Evolutionary conservation across 1,140 invertebrate genomes (phyloP).

Genomic region (Panagrolaimus sp.): DNA sequence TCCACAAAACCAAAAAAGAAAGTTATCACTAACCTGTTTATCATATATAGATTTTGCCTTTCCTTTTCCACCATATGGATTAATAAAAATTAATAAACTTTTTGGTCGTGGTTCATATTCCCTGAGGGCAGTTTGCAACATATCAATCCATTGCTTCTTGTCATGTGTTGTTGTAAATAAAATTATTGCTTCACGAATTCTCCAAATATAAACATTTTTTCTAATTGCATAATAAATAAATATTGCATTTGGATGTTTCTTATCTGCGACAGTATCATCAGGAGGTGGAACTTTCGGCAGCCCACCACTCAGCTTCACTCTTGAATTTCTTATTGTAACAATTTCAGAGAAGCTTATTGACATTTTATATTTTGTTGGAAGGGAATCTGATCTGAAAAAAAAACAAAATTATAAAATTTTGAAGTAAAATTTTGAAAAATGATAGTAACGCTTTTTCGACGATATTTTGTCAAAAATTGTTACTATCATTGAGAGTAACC

Average conservation of each 20-base stretch:
- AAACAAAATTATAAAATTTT: no score
- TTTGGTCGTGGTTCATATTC: conserved; percentile 66
- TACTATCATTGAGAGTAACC: no score
- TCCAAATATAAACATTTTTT: conserved; percentile 39
- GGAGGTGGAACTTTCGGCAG: conserved; percentile 8
- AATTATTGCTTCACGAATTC: conserved; percentile 33
- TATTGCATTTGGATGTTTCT: conserved; percentile 25
- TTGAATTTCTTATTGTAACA: conserved; percentile 10
- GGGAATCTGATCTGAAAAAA: background rate
- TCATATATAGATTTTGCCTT: conserved; percentile 71
- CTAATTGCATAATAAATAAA: conserved; percentile 42
- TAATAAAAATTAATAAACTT: conserved; percentile 73
- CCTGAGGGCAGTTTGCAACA: conserved; percentile 31
- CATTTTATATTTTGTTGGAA: background rate
- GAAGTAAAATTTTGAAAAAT: no score
- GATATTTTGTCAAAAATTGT: no score
- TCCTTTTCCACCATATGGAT: conserved; percentile 76
- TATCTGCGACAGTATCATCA: conserved; percentile 14
- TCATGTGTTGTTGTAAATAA: conserved; percentile 37
- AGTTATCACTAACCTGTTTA: conserved; percentile 63
- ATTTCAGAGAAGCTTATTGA: conserved; percentile 16
- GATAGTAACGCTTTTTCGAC: no score
- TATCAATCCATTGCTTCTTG: conserved; percentile 37
- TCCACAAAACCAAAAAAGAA: conserved; percentile 20
- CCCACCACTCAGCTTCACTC: conserved; percentile 18